A percentile compares a stretch with the other conserved stretches of the same genome.
Conservation (phyloP, 1,140 invertebrate species). For the Anastrepha obliqua region DNA sequence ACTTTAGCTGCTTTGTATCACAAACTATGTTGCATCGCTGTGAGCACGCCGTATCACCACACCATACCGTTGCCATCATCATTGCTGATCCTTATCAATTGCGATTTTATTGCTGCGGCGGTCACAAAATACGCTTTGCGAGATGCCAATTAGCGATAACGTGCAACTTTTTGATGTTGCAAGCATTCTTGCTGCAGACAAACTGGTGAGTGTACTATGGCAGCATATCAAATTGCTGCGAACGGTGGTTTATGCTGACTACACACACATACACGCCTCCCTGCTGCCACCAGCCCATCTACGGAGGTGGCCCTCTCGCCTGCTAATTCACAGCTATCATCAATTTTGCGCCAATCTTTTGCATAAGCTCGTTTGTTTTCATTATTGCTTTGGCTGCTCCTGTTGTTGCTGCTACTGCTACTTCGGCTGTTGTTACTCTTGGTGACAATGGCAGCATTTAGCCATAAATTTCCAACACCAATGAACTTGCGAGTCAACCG, state of each 20-base stretch:
- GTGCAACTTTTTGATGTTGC: constrained; percentile 43
- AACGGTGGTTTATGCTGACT: background rate
- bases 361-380: constrained; percentile 38
- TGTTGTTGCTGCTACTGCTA: background rate
- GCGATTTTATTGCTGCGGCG: constrained; percentile 46
- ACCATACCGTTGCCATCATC: background rate
- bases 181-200: constrained; percentile 16
- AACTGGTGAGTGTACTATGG: background rate
- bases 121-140: constrained; percentile 34
- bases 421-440: background rate
- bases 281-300: background rate
- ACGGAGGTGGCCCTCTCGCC: background rate
- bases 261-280: background rate
- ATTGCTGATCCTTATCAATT: constrained; percentile 51
- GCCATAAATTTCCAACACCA: constrained; percentile 27
- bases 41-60: background rate
- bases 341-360: background rate
- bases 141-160: constrained; percentile 52
- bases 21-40: constrained; percentile 26
- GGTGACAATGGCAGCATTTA: constrained; percentile 23
- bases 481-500: background rate
- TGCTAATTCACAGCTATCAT: background rate
- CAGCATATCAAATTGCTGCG: constrained; percentile 28
- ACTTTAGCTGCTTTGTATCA: background rate
- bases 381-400: constrained; percentile 24